Base-by-base conservation (phyloP, 2,888 invertebrate genomes). In the Ochropleura plecta region DNA sequence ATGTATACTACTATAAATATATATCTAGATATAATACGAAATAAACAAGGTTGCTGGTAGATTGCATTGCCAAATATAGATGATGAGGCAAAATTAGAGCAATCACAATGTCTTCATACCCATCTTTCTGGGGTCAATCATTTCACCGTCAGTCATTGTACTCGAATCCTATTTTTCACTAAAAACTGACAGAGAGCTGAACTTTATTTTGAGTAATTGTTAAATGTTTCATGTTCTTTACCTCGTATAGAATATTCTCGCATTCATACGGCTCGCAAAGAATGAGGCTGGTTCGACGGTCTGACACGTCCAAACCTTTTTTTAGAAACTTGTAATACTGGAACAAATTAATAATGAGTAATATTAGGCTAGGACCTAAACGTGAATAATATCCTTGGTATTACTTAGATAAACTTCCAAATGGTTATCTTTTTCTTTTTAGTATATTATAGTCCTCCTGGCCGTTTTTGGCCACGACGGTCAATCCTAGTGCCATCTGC, bases 161-260 rank as follows among this genome's bases (percentile, higher is more conserved):
- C 1, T 30, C 30, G 30, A 1, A 30, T 30, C 30, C 30, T 30
- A 30, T 30, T 30, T 30, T 30, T 30, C 30, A 30, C 3, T 30
- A 30, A 30, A 30, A 1, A 30, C 30, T 30, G 30, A 30, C 30
- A 2, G 12, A 53, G 20, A 53, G 20, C 12, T 20, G 20, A 20
- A 55, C 5, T 10, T 20, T 2, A 55, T 55, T 55, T 20, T 3
- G 1, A 20, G 20, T 20, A 55, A 57, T 57, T 57, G 57, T 57
- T 57, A 3, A 57, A 30, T 30, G 3, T 55, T 55, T 7, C 3
- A 3, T 20, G 3, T 20, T 57, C 48, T 8, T 82, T 92, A 97
- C 97, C 95, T 97, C 97, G 66, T 91, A 88, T 20, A 97, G 88
- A 71, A 97, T 92, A 80, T 94, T 94, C 90, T 97, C 97, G 79